Conservation (phyloP, 2,888 invertebrate genomes). For the Ceratothoa steindachneri region DNA sequence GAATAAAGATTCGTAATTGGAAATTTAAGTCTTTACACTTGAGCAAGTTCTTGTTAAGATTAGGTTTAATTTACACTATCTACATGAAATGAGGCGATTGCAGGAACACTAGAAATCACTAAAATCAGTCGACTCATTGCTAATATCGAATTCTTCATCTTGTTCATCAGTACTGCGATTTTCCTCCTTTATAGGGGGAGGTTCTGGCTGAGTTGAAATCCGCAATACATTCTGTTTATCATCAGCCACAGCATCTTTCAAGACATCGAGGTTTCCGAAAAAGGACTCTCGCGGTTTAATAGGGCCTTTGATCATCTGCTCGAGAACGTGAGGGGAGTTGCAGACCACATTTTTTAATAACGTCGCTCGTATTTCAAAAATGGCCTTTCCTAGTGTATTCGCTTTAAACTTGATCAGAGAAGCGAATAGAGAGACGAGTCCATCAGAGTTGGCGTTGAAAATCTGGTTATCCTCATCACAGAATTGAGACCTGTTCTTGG, state of each 20-base stretch:
- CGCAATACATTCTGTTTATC: neutral
- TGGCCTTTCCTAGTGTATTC: neutral
- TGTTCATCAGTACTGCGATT: neutral
- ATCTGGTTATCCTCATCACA: slow-evolving; percentile 1
- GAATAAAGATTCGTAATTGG: too few relatives aligned
- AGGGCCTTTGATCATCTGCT: slow-evolving; percentile 4
- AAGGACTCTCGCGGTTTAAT: neutral
- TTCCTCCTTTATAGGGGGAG: neutral
- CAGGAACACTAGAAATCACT: too few relatives aligned
- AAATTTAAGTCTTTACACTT: too few relatives aligned
- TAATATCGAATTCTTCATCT: neutral
- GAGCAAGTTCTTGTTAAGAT: too few relatives aligned
- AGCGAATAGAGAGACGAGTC: neutral
- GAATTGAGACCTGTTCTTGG: neutral
- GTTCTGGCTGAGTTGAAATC: neutral
- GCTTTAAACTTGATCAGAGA: neutral
- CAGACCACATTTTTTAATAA: neutral
- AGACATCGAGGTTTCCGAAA: neutral
- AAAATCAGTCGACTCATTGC: neutral
- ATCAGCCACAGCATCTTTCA: neutral
- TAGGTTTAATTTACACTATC: too few relatives aligned
- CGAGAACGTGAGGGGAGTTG: neutral
- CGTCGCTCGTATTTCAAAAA: neutral
- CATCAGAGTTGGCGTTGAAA: neutral
- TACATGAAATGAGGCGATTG: too few relatives aligned